Evolutionary conservation across 2,113 vertebrate genomes (phyloP), one percentile per base, ranked within the genome.

Genomic region (Zonotrichia leucophrys): DNA sequence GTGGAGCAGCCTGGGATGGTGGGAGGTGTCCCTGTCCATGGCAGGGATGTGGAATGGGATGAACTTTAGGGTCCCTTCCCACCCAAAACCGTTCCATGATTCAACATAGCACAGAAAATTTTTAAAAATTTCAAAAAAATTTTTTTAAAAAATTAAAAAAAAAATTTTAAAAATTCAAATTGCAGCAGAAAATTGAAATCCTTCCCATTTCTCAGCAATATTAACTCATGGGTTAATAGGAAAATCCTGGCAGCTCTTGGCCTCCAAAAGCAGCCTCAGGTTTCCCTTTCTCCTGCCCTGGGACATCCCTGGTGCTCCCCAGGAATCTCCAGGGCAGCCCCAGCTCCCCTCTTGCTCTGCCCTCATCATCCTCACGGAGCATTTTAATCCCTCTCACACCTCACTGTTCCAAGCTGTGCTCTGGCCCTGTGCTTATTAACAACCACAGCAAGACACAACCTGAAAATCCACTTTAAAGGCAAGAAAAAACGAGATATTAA

Each of bases 401-500:
- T 50, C 72, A 37, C 0, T 7, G 11, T 31, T 37, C 7, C 31
- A 79, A 80, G 20, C 1, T 8, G 88, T 41, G 49, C 19, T 27
- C 18, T 27, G 63, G 14, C 15, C 2, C 0, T 8, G 20, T 3
- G 23, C 6, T 60, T 74, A n/a, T 8, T 56, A 75, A 72, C 75
- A 93, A 11, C 27, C 41, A 81, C 12, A 20, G 58, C 52, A 73
- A 81, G 50, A 19, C 33, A 17, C 33, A 30, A 91, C 18, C 58
- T 74, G 14, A 63, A 44, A 78, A 85, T 47, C 70, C 69, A 80
- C 33, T 80, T 46, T 2, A 68, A 83, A 17, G 12, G 83, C 53
- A 37, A 14, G 9, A 15, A 79, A 79, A 0, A 0, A 0, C 7
- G 7, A 42, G 35, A 58, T 63, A 53, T 22, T 46, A 41, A 17